phyloP scores from a whole-genome alignment of 2,797 vertebrate genomes.

The Steatocranus sp. region DNA sequence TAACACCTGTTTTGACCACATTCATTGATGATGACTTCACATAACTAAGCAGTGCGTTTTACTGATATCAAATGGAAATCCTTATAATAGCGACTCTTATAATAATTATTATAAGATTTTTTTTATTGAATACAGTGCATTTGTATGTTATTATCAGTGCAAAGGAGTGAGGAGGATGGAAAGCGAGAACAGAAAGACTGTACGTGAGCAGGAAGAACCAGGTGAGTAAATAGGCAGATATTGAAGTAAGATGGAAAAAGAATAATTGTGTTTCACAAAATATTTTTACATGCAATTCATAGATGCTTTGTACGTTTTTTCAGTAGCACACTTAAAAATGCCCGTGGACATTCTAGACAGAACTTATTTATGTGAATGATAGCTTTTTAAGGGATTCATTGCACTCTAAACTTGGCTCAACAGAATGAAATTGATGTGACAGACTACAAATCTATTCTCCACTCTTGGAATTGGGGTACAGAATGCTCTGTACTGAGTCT shows the following conservation, averaged over 20 bases:
- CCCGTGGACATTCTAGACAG: background rate
- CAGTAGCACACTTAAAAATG: fast-evolving
- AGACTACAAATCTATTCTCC: background rate
- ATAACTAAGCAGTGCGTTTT: background rate
- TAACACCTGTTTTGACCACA: background rate
- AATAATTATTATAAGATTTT: background rate
- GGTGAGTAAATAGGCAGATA: background rate
- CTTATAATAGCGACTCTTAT: background rate
- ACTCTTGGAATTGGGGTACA: too few species aligned
- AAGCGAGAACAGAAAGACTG: background rate
- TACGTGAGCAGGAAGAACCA: background rate
- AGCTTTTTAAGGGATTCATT: background rate
- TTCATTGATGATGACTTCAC: background rate
- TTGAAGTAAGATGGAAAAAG: background rate
- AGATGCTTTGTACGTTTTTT: background rate
- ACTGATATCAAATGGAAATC: background rate
- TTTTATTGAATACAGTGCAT: background rate
- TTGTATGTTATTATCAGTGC: background rate
- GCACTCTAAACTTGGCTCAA: background rate
- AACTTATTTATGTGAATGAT: background rate
- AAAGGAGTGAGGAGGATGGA: background rate
- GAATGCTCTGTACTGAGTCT: background rate
- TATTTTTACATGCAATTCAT: background rate
- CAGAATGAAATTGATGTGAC: background rate
- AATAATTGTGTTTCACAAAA: background rate